Percentiles rank a stretch among this genome's conserved stretches.
Conservation (phyloP, 1,140 invertebrate species). For the Hyles euphorbiae region DNA sequence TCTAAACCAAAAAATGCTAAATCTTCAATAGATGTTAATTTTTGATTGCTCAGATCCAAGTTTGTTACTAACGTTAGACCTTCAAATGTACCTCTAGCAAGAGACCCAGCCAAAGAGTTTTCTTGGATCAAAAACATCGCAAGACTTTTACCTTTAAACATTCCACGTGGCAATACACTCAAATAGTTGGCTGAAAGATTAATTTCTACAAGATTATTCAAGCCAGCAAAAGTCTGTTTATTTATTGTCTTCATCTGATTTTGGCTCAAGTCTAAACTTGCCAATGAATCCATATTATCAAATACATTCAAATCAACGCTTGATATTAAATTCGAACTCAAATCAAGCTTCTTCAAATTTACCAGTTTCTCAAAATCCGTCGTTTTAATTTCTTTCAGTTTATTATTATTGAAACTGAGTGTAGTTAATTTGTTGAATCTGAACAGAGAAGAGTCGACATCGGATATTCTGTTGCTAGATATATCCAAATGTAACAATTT, state of each 20-base stretch:
- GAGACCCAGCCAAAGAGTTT: conserved; percentile 35
- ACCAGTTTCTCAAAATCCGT: conserved; percentile 31
- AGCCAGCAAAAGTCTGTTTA: conserved; percentile 30
- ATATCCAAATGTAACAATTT: conserved; percentile 30
- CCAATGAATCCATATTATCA: conserved; percentile 22
- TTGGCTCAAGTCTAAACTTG: conserved; percentile 30
- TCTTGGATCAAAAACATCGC: conserved; percentile 29
- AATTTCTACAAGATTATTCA: conserved; percentile 21
- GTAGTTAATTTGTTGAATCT: conserved; percentile 28
- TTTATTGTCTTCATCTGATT: conserved; percentile 32
- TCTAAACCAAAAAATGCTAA: conserved; percentile 38
- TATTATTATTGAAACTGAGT: conserved; percentile 36
- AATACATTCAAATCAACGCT: conserved; percentile 33
- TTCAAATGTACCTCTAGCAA: conserved; percentile 39
- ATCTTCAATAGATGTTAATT: conserved; percentile 32
- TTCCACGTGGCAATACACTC: conserved; percentile 25
- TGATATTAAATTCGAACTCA: conserved; percentile 34
- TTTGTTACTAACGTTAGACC: conserved; percentile 28
- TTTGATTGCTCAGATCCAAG: conserved; percentile 39
- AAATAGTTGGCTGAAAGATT: conserved; percentile 38
- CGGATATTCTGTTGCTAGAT: conserved; percentile 32
- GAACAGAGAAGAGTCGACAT: conserved; percentile 38
- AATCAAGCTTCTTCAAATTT: conserved; percentile 27
- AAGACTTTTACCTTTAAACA: conserved; percentile 41
- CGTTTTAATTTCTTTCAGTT: conserved; percentile 24